These are phyloP conservation scores for Syngnathus floridae DNA, from an alignment of 2,113 vertebrate genomes.

Conservation along the genomic window DNA sequence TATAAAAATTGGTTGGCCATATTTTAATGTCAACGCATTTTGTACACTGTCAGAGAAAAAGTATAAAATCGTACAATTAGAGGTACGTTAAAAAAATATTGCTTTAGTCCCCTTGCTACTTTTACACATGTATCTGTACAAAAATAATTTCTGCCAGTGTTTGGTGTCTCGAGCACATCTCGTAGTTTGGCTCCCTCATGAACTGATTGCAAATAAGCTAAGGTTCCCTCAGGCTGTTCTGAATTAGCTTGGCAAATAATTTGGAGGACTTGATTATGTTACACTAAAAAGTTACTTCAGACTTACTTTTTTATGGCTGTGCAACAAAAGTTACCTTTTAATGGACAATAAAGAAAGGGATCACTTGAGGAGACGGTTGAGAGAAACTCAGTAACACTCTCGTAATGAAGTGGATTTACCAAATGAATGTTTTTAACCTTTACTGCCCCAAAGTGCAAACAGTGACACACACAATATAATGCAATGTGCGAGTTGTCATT, in stretches of 20 bases:
- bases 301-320: neutral
- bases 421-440: neutral
- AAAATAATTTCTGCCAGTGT: neutral
- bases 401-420: neutral
- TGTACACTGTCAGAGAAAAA: neutral
- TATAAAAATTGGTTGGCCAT: neutral
- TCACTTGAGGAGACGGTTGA: neutral
- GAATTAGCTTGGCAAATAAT: slow-evolving; percentile 6
- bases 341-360: slow-evolving; percentile 1
- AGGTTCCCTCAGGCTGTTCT: slow-evolving; percentile 1
- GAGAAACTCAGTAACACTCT: neutral
- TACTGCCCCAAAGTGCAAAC: neutral
- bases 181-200: neutral
- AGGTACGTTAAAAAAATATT: neutral
- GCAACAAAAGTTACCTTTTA: neutral
- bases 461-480: no score
- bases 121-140: neutral
- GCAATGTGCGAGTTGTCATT: neutral
- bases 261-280: neutral
- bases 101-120: neutral
- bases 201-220: neutral
- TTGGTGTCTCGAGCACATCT: neutral
- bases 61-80: neutral
- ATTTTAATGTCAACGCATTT: neutral
- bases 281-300: neutral